Base-by-base conservation (phyloP, 2,797 vertebrate species). In the Chromobotia macracanthus region DNA sequence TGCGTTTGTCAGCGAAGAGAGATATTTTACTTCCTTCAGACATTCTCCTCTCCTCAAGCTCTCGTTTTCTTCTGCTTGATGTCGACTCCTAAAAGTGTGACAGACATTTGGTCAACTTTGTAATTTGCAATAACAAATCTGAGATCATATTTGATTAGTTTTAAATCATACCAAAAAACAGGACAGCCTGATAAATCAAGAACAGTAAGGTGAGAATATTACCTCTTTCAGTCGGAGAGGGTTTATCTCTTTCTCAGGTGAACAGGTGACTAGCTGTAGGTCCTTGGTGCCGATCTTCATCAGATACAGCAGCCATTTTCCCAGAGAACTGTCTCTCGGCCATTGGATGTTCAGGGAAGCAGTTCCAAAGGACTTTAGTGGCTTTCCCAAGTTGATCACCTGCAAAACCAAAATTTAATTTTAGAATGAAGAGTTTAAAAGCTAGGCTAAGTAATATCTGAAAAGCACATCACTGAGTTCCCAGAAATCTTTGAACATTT, bases 301-400 rank as follows among this genome's bases (percentile, higher is more conserved):
- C 91, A 99, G 91, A 88, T 99, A 99, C 65, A 99, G 93, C 73
- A 99, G 89, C 96, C 97, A 99, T 81, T 99, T 99, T 66, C 96
- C 96, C 35, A 95, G 91, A 80, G 85, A 89, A 23, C 93, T 95
- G 86, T 93, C 95, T 89, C 96, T 98, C 0, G 98, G 98, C 98
- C 98, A 99, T 5, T 95, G 92, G 75, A 99, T 97, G 83, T 95
- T 92, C 55, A 99, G 90, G 3, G 92, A 96, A 35, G 95, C 95
- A 0, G 92, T 93, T 25, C 94, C 94, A 3, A 96, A 93, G n/a
- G 95, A 90, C 87, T 91, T 94, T 84, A 97, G 88, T 51, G 96
- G 92, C 83, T 93, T 96, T 75, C 97, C 97, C 85, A 95, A 86
- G 88, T 99, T 97, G 77, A 94, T 95, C 53, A 99, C 93, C 98